Percentiles rank a stretch among this genome's conserved stretches.
These are phyloP conservation scores for Knipowitschia caucasica DNA, from an alignment of 2,797 vertebrate genomes.

Conservation along the genomic window DNA sequence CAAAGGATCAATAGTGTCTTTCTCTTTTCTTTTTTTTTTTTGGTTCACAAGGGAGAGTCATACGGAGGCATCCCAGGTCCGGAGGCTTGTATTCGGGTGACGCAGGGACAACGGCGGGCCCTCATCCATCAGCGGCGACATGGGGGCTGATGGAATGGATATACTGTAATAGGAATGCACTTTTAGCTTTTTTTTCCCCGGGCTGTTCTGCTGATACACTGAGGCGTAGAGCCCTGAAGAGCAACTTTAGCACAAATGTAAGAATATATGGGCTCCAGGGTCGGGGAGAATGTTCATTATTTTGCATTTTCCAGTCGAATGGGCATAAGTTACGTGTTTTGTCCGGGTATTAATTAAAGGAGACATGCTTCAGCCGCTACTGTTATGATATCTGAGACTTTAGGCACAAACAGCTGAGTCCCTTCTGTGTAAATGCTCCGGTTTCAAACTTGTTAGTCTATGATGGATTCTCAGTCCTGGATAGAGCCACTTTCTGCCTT, in stretches of 20 bases:
- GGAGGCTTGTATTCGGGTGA: slow-evolving; percentile 31
- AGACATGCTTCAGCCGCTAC: no score
- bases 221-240: slow-evolving; percentile 3
- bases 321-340: no score
- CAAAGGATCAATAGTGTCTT: slow-evolving; percentile 67
- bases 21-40: slow-evolving; percentile 11
- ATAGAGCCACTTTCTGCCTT: no score
- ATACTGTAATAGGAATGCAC: slow-evolving; percentile 27
- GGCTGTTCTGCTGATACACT: slow-evolving; percentile 15
- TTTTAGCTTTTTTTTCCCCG: slow-evolving; percentile 9
- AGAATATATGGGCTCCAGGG: neutral
- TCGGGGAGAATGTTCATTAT: neutral
- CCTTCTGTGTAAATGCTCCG: no score
- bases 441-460: no score
- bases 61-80: slow-evolving; percentile 35
- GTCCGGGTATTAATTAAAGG: no score
- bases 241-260: slow-evolving; percentile 17
- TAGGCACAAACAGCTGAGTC: no score
- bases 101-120: slow-evolving; percentile 22
- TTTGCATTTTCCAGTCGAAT: no score
- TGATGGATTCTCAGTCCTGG: no score
- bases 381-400: no score
- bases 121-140: slow-evolving; percentile 41
- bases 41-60: slow-evolving; percentile 54
- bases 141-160: slow-evolving; percentile 21